phyloP scores from a whole-genome alignment of 2,797 vertebrate species.

The Argyrosomus regius region DNA sequence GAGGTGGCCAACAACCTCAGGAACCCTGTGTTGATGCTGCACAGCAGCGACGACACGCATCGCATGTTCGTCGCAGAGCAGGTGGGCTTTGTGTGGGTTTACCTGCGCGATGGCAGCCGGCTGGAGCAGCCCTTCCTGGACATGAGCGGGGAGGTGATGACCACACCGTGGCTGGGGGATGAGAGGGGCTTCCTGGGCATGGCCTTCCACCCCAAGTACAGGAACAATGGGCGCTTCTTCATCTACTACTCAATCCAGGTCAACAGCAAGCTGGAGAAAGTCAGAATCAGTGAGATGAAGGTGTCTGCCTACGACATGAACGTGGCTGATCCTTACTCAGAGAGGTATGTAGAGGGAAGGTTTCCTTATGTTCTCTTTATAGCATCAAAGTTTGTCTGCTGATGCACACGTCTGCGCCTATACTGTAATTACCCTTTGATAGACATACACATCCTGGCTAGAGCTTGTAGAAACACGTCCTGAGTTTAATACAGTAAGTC shows the following conservation, averaged over 20 bases:
- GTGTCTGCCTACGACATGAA: slow-evolving; percentile 86
- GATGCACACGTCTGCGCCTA: slow-evolving; percentile 6
- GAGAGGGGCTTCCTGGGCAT: slow-evolving; percentile 91
- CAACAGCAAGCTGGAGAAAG: slow-evolving; percentile 82
- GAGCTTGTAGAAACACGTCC: slow-evolving; percentile 34
- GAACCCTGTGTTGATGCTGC: slow-evolving; percentile 89
- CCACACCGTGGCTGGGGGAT: slow-evolving; percentile 87
- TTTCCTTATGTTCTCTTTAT: not conserved
- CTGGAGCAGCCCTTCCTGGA: slow-evolving; percentile 90
- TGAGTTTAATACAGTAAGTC: not conserved
- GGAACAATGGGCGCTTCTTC: slow-evolving; percentile 87
- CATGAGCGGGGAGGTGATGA: slow-evolving; percentile 86
- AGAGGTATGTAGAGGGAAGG: slow-evolving; percentile 81
- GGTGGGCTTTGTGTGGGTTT: slow-evolving; percentile 90
- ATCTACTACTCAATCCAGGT: slow-evolving; percentile 88
- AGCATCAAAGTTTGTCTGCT: not conserved
- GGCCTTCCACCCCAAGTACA: slow-evolving; percentile 89
- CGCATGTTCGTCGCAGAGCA: slow-evolving; percentile 89
- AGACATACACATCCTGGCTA: not conserved
- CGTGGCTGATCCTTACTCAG: slow-evolving; percentile 85
- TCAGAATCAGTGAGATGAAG: slow-evolving; percentile 89
- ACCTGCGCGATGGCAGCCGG: slow-evolving; percentile 84
- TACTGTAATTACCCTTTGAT: slow-evolving; percentile 5
- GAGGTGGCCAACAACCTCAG: slow-evolving; percentile 89
- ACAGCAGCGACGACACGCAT: slow-evolving; percentile 85